A percentile compares a stretch with the other conserved stretches of the same genome.
phyloP scores from a whole-genome alignment of 2,888 invertebrate genomes.

The Chironomus tentans region DNA sequence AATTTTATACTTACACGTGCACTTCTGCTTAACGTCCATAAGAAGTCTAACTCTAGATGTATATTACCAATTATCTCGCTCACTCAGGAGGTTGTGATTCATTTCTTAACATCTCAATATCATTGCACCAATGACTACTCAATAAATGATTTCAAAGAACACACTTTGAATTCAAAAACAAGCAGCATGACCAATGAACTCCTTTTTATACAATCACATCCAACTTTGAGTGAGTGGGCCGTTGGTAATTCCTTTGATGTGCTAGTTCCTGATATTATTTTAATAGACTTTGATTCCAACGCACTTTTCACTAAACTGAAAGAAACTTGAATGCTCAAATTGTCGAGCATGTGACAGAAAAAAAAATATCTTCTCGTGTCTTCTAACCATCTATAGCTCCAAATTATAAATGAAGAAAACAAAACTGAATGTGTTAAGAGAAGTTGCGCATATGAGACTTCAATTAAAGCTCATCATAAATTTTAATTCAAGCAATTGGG shows the following conservation, averaged over 20 bases:
- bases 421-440: not conserved
- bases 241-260: constrained; percentile 2
- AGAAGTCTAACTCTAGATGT: not conserved
- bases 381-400: not conserved
- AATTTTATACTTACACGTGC: not conserved
- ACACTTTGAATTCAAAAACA: not conserved
- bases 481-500: constrained; percentile 12
- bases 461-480: constrained; percentile 27
- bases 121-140: too few species aligned
- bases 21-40: not conserved
- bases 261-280: too few species aligned
- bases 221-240: constrained; percentile 24
- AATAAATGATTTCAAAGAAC: not conserved
- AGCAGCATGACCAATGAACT: not conserved
- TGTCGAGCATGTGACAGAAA: too few species aligned
- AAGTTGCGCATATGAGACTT: not conserved
- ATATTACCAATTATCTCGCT: constrained; percentile 12
- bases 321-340: too few species aligned
- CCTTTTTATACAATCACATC: constrained; percentile 22
- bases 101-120: too few species aligned
- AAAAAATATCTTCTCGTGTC: not conserved
- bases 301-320: too few species aligned
- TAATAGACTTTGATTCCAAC: too few species aligned
- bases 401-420: not conserved
- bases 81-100: constrained; percentile 27